Evolutionary conservation across 2,797 vertebrate species (phyloP), one percentile per base, ranked within the genome.

Genomic region (Galaxias olidus): DNA sequence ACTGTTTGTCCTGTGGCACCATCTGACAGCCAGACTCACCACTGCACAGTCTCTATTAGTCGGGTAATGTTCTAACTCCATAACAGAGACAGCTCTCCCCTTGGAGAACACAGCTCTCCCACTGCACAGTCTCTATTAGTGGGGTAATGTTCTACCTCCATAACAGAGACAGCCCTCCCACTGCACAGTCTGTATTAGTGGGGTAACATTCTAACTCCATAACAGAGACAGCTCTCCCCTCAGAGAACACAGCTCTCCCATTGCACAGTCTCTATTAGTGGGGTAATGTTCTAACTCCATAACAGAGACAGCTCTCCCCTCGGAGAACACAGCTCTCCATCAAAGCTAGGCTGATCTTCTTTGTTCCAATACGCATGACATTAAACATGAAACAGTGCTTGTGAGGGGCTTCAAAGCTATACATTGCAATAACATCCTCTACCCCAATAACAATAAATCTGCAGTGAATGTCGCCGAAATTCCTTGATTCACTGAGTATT

Each of bases 401-500:
- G 59, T 59, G 64, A 60, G n/a, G n/a, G n/a, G 72, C 72, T 66
- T 71, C 40, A 44, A 20, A 8, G 68, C 71, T 72, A 53, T 4
- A 59, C 53, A 53, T 74, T 69, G 64, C 49, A 56, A 50, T 72
- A 76, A 81, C 48, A 76, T 77, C 75, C 66, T 66, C 60, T 30
- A 66, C 77, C 71, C 49, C 65, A 79, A 72, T 20, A 69, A 76
- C 53, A 44, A 65, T 69, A 57, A 71, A 81, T 83, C 81, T 86
- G 83, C 80, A 66, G 54, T 42, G n/a, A n/a, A 76, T 59, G 63
- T 81, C 77, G 66, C 77, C 69, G 73, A 66, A 80, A 80, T 42
- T 77, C 71, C 66, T 74, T 56, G 72, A 85, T 80, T 87, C 82
- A 80, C n/a, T 80, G 79, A 74, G 72, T 84, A 86, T 90, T 74